Conservation (phyloP, 2,113 vertebrate genomes). For the Rhea pennata region DNA sequence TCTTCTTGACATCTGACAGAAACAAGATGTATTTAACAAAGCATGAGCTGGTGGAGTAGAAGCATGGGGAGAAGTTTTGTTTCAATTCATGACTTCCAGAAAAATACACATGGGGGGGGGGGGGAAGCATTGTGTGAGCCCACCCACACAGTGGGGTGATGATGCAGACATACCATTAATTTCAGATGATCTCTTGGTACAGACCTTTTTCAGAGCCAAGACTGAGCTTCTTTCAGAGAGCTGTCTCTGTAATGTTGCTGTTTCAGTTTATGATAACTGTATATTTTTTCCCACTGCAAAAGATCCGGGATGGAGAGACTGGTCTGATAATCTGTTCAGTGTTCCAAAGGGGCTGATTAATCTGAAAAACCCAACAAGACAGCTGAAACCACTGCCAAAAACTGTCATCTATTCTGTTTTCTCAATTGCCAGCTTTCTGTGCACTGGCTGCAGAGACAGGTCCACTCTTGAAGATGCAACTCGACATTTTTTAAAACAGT, state of each 20-base stretch:
- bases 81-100: not conserved
- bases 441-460: constrained; percentile 37
- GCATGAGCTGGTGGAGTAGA: not conserved
- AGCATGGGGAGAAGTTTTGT: not conserved
- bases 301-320: constrained; percentile 61
- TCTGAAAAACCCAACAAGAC: constrained; percentile 75
- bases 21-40: not conserved
- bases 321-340: constrained; percentile 65
- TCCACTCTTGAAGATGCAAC: constrained; percentile 46
- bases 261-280: not conserved
- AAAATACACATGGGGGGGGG: not conserved
- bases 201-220: not conserved
- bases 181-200: constrained; percentile 44
- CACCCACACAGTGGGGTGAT: not conserved
- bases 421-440: constrained; percentile 66
- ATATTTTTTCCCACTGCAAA: not conserved
- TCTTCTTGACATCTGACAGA: not conserved
- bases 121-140: not conserved
- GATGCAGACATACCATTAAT: constrained; percentile 28
- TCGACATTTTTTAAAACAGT: constrained; percentile 36
- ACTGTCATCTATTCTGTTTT: constrained; percentile 59
- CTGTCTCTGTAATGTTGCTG: constrained; percentile 40
- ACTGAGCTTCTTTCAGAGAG: not conserved
- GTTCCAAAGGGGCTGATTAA: constrained; percentile 72
- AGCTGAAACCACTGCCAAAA: constrained; percentile 73